Base-by-base conservation (phyloP, 2,113 vertebrate species). In the Forbesichthys papilliferus region DNA sequence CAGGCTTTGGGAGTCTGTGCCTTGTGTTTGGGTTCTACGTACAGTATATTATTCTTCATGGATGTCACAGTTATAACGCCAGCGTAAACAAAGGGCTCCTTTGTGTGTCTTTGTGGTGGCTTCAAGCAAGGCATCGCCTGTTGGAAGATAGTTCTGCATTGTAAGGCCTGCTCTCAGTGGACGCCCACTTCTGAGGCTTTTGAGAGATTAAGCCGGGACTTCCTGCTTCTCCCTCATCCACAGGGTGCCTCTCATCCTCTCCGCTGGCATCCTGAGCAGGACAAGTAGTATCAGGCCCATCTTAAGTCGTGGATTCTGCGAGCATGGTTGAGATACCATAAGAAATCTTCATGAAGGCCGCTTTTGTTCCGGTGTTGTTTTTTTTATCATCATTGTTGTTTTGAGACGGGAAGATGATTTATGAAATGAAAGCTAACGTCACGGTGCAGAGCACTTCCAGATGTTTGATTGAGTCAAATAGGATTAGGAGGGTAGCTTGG, bases 391-490 rank as follows among this genome's bases (percentile, higher is more conserved):
- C 77, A 89, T 84, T 7, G 14, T 60, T 78, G 73, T 86, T 84
- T 78, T 85, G 82, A 81, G 81, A 87, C 49, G 11, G 59, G 78
- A 77, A 51, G 57, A 75, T 74, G 68, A 82, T 84, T 89, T 88
- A 87, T 88, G 77, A 84, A 88, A 89, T 61, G 61, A 84, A 75
- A 82, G 62, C 33, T 33, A 63, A 61, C 52, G 48, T 79, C 69
- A 67, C 27, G 18, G 58, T 62, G 75, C 18, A 86, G 77, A 90
- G 73, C 60, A 64, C 56, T 90, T 88, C 86, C 90, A 91, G 89
- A 91, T 91, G 87, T 91, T 85, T 88, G 80, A 88, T 78, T 75
- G 42, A 75, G 74, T 81, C 84, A 77, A 84, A 79, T 71, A 72
- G 81, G 77, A 84, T 89, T 85, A 71, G 68, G 66, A 53, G 53